Evolutionary conservation across 1,140 invertebrate species (phyloP), one percentile per base, ranked within the genome.

Genomic region (Hylaeus volcanicus): DNA sequence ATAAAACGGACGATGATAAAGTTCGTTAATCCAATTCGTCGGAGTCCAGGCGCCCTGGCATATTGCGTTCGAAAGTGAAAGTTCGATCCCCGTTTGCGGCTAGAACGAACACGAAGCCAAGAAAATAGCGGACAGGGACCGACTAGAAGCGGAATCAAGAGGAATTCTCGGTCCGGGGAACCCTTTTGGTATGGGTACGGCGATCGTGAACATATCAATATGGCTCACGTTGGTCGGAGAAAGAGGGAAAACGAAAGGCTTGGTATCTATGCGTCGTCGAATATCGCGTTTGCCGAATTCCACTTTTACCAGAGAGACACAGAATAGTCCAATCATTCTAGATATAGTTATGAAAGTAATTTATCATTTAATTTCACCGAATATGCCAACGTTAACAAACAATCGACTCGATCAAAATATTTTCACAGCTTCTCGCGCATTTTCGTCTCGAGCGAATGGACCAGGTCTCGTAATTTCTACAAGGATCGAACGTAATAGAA

Each of bases 11-110:
- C 48, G 58, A 41, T 41, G 58, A 72, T 37, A 61, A 78, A 71
- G 37, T 60, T 37, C 37, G 68, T 71, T 78, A 71, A 71, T 78
- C 39, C 56, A 63, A 60, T 78, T 61, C 56, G 8, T 39, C 41
- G 51, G 41, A 12, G 39, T 63, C n/a, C 12, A 15, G 55, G 9
- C 26, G n/a, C 8, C 14, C 4, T 51, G 6, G 26, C 26, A 48
- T 79, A 71, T 64, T 26, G 69, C 69, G 68, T 45, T 14, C 41
- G 60, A 73, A 26, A 64, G 70, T 64, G 76, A 78, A 78, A 78
- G 76, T 78, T 78, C 43, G 73, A 66, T 45, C 15, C 51, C 14
- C 1, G 26, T 8, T 26, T 39, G 58, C 12, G 53, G 39, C 15
- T 41, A 39, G 26, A 37, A 39, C 66, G 68, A 53, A 26, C 37